These are phyloP conservation scores for Gymnothorax reevesii DNA, from an alignment of 2,797 vertebrate species.

Conservation along the genomic window DNA sequence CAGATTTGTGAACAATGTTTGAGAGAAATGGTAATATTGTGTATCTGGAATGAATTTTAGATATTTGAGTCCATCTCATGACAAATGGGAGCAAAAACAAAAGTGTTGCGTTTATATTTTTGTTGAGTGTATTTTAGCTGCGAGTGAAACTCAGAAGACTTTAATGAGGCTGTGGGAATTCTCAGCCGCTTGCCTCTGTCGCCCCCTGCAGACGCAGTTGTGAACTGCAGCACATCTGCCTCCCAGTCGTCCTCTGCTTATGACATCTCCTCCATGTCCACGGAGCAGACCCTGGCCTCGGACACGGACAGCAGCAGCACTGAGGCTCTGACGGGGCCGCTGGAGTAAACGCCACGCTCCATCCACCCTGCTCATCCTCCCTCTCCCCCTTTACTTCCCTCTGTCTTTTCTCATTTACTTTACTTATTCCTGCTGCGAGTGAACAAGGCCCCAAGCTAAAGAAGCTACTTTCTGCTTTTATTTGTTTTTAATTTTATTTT, in stretches of 20 bases:
- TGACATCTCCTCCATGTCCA: conserved; percentile 98
- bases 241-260: conserved; percentile 96
- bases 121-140: background rate
- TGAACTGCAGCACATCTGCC: conserved; percentile 84
- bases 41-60: too few species aligned
- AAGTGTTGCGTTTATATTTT: too few species aligned
- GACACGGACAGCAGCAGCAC: conserved; percentile 98
- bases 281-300: conserved; percentile 95
- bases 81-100: too few species aligned
- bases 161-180: background rate
- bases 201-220: conserved; percentile 84
- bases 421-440: background rate
- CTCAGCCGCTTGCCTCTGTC: conserved; percentile 48
- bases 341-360: conserved; percentile 79
- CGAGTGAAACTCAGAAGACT: background rate
- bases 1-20: too few species aligned
- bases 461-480: background rate
- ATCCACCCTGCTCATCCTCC: background rate
- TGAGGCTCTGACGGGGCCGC: conserved; percentile 87
- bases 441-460: background rate
- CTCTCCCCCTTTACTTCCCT: conserved; percentile 13
- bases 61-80: too few species aligned
- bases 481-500: background rate
- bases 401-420: background rate
- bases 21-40: too few species aligned